Evolutionary conservation across 2,797 vertebrate genomes (phyloP).

Genomic region (Mareca penelope): DNA sequence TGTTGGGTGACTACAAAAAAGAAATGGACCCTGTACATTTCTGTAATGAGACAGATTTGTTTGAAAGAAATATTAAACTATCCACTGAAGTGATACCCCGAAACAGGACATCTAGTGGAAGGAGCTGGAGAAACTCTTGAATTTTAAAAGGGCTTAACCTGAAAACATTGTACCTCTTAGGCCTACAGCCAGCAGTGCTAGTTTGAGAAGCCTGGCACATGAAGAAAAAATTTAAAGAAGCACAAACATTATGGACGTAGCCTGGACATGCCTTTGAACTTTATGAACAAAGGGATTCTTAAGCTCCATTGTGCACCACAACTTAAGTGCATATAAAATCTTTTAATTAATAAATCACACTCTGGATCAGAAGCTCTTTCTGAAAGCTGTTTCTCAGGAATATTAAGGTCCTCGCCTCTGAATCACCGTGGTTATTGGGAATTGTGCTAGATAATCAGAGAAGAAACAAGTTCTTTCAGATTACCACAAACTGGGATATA

Average conservation of each 20-base stretch:
- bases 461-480: conserved; percentile 27
- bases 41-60: not conserved
- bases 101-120: not conserved
- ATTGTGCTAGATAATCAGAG: not conserved
- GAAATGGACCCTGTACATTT: not conserved
- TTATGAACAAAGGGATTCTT: conserved; percentile 6
- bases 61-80: not conserved
- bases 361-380: conserved; percentile 39
- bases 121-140: not conserved
- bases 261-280: not conserved
- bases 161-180: not conserved
- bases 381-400: not conserved
- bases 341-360: conserved; percentile 38
- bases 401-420: conserved; percentile 2
- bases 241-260: not conserved
- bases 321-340: not conserved
- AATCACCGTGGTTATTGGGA: conserved; percentile 13
- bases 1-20: not conserved
- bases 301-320: not conserved
- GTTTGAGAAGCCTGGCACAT: not conserved
- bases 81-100: not conserved
- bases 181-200: not conserved
- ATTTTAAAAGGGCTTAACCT: not conserved
- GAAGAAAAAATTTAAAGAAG: not conserved
- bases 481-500: not conserved